Base-by-base conservation (phyloP, 2,797 vertebrate species). In the Gephyroberyx darwinii region DNA sequence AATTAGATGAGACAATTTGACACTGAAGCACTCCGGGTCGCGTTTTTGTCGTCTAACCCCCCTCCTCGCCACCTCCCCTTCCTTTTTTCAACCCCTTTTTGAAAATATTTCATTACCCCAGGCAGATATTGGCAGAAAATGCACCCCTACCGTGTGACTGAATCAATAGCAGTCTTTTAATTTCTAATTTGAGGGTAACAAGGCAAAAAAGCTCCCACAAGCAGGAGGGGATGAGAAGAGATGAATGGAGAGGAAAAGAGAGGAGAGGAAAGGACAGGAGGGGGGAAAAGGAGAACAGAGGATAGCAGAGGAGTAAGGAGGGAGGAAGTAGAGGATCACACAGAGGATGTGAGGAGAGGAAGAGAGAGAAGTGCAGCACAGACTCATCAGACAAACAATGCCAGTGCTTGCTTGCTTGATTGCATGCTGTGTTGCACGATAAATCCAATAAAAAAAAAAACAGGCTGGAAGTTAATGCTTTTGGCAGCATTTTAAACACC, bases 401-500 rank as follows among this genome's bases (percentile, higher is more conserved):
- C 70, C 80, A 76, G 75, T 3, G 71, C 80, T 84, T 73, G 74
- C 77, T 78, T 74, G 80, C 78, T 76, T 86, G 81, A 83, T 84
- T 89, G 88, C 78, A 74, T 86, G 84, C 88, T 86, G 86, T 56
- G 71, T 72, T 80, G 77, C 84, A 85, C 70, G 84, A 55, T 33
- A 54, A 73, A 75, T 71, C 65, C 81, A 65, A 69, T 62, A 71
- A 65, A 87, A 83, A 84, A 65, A 67, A 12, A 71, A 53, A 35
- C 45, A 17, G 16, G 7, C 73, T 71, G 84, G 75, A 88, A 85
- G 86, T 84, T 90, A 90, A 89, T 92, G 87, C 84, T 56, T 87
- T 89, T 91, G 88, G 92, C 92, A 92, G 91, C 76, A 20, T 57
- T 63, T 74, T 78, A 77, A 79, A 63, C 37, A 66, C 71, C 68